Conservation (phyloP, 92 coral and sea anemone species). For the Micromussa lordhowensis region DNA sequence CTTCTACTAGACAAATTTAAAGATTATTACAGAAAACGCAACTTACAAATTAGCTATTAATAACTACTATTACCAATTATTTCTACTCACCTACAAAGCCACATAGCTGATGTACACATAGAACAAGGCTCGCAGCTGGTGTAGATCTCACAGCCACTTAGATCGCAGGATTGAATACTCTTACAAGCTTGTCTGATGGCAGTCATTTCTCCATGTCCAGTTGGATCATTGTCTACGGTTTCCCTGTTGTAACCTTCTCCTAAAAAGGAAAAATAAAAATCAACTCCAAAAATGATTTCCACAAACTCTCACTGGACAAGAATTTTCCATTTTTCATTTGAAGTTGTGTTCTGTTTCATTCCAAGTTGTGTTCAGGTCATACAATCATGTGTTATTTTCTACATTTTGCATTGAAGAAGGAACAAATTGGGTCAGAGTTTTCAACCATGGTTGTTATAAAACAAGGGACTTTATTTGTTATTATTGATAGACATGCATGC, state of each 20-base stretch:
- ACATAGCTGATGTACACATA: slow-evolving; percentile 41
- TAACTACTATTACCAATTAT: no score
- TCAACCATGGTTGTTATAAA: no score
- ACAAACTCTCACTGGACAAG: background rate
- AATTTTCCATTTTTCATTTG: background rate
- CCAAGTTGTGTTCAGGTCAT: no score
- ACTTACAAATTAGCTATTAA: no score
- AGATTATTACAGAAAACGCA: no score
- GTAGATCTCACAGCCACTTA: slow-evolving; percentile 46
- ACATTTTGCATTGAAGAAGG: no score
- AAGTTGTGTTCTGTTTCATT: no score
- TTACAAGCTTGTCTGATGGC: slow-evolving; percentile 41
- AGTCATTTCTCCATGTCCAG: slow-evolving; percentile 46
- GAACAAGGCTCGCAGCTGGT: slow-evolving; percentile 49
- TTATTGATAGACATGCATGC: no score
- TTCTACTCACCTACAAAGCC: slow-evolving; percentile 35
- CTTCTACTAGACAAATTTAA: no score
- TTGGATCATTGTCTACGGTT: slow-evolving; percentile 31
- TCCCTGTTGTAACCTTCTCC: slow-evolving; percentile 44
- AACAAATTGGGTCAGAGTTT: no score
- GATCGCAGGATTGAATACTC: slow-evolving; percentile 32
- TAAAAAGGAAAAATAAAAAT: background rate
- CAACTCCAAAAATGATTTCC: background rate
- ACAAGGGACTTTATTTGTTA: no score
- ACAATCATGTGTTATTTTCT: no score